Evolutionary conservation across 2,888 invertebrate genomes (phyloP).

Genomic region (Cheilosia vulpina): DNA sequence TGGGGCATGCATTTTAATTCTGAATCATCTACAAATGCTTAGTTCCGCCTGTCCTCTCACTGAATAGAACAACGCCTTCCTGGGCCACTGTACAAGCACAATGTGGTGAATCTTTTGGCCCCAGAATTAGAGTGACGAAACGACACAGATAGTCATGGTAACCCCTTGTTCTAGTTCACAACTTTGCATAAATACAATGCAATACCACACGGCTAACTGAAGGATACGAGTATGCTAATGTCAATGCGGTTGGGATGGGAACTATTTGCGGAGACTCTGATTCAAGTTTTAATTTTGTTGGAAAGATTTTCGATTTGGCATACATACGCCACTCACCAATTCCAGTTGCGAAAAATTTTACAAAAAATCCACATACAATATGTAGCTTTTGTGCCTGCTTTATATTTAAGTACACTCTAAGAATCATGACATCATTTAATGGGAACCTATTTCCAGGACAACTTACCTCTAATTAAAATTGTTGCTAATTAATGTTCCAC

Average conservation of each 20-base stretch:
- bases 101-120: neutral
- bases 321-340: too few species aligned
- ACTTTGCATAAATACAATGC: neutral
- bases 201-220: neutral
- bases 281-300: too few species aligned
- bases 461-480: neutral
- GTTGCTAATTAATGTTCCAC: neutral
- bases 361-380: too few species aligned
- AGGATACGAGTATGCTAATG: constrained; percentile 9
- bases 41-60: constrained; percentile 49
- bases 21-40: constrained; percentile 10
- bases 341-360: too few species aligned
- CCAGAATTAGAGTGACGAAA: constrained; percentile 22
- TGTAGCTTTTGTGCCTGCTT: neutral
- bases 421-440: neutral
- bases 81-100: neutral
- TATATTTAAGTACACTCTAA: neutral
- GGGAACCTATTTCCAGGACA: neutral
- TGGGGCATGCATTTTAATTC: constrained; percentile 39
- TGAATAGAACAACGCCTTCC: constrained; percentile 44
- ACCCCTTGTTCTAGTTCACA: neutral
- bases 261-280: too few species aligned
- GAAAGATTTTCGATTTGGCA: too few species aligned
- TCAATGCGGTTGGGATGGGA: too few species aligned
- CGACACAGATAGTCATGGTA: constrained; percentile 28